These are phyloP conservation scores for Ceryle rudis DNA, from an alignment of 2,797 vertebrate genomes.

Conservation along the genomic window DNA sequence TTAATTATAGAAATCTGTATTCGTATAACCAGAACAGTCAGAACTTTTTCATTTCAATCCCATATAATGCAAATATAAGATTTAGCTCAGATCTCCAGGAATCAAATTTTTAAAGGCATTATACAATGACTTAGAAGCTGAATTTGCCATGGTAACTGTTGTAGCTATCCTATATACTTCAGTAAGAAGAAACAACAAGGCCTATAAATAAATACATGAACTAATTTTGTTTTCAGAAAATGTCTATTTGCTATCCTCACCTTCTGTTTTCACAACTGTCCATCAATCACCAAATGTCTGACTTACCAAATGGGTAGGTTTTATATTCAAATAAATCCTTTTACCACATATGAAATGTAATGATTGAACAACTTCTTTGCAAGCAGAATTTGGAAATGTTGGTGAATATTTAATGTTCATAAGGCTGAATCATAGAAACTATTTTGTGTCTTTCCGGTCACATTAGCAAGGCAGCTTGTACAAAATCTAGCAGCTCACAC, in stretches of 20 bases:
- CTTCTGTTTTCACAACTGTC: background rate
- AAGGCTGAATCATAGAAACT: background rate
- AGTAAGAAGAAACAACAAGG: background rate
- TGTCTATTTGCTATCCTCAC: background rate
- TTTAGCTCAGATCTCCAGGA: background rate
- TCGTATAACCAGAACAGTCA: background rate
- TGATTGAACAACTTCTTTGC: background rate
- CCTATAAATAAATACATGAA: slow-evolving; percentile 27
- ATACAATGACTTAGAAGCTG: background rate
- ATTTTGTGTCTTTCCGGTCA: background rate
- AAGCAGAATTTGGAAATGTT: slow-evolving; percentile 31
- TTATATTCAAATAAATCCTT: background rate
- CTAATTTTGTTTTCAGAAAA: slow-evolving; percentile 13
- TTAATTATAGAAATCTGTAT: background rate
- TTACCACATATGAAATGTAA: background rate
- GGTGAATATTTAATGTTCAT: slow-evolving; percentile 1
- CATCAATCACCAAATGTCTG: background rate
- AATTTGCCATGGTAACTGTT: slow-evolving; percentile 67
- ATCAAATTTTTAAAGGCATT: slow-evolving; percentile 15
- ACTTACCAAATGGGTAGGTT: background rate
- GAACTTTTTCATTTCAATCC: background rate
- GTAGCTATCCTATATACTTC: background rate
- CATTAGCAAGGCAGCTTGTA: background rate
- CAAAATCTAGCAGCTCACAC: slow-evolving; percentile 16
- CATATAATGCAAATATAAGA: background rate